Conservation (phyloP, 2,888 invertebrate species). For the Lycophotia porphyrea region DNA sequence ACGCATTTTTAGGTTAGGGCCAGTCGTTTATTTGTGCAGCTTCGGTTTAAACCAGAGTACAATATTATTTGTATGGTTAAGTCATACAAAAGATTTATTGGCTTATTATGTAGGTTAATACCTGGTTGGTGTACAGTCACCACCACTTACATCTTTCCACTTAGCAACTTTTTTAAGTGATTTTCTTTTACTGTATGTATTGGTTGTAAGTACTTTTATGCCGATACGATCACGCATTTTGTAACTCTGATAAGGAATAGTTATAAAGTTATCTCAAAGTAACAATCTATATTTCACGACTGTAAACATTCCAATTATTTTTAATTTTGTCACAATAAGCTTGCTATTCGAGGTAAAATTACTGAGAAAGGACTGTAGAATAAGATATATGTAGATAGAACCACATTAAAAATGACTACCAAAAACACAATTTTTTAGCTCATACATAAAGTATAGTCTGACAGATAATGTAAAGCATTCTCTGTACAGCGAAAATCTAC, state of each 20-base stretch:
- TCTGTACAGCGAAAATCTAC: not conserved
- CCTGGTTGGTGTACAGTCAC: not conserved
- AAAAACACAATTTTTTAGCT: too few relatives aligned
- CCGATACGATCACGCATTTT: too few relatives aligned
- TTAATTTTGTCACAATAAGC: not conserved
- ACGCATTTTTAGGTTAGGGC: constrained; percentile 32
- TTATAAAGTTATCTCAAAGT: not conserved
- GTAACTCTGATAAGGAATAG: too few relatives aligned
- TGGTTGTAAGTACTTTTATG: too few relatives aligned
- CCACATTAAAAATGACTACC: not conserved
- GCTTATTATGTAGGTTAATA: constrained; percentile 49
- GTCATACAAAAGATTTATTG: constrained; percentile 42
- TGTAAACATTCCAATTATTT: not conserved
- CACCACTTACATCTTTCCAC: fast-evolving
- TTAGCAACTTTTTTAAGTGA: not conserved
- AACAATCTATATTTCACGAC: not conserved
- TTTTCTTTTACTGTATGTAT: not conserved
- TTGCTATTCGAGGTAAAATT: not conserved
- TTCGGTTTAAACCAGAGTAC: constrained; percentile 36
- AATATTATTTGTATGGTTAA: constrained; percentile 53
- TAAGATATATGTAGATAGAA: not conserved
- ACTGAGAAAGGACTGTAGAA: not conserved
- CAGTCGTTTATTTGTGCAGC: constrained; percentile 40
- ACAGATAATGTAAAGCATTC: not conserved
- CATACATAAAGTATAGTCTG: not conserved